phyloP scores from a whole-genome alignment of 2,113 vertebrate genomes.

The Trogon surrucura region DNA sequence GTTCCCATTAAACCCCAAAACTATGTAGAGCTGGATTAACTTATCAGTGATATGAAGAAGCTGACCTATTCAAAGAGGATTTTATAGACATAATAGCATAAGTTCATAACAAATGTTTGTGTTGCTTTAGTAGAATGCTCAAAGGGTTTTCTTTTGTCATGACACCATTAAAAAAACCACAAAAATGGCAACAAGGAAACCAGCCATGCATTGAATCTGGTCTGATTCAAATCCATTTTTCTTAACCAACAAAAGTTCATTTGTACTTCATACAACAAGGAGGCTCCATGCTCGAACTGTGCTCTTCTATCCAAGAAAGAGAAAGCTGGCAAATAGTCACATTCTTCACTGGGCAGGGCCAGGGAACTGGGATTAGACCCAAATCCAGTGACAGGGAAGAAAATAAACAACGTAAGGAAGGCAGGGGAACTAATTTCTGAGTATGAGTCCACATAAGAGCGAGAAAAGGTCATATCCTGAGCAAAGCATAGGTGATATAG shows the following conservation, averaged over 20 bases:
- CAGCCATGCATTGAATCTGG: not conserved
- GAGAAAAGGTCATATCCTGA: not conserved
- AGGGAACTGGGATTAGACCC: not conserved
- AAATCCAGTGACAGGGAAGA: not conserved
- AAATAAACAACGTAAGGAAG: not conserved
- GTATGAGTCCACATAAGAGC: not conserved
- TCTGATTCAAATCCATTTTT: not conserved
- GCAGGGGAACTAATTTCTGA: not conserved
- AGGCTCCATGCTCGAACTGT: not conserved
- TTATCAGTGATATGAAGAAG: not conserved
- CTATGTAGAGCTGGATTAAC: not conserved
- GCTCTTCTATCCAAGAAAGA: not conserved
- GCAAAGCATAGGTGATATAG: not conserved
- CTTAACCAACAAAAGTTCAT: not conserved
- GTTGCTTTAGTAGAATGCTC: not conserved
- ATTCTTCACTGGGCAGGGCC: not conserved
- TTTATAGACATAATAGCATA: not conserved
- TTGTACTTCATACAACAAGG: not conserved
- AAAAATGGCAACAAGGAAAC: not conserved
- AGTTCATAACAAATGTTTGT: not conserved
- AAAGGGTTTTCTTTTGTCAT: not conserved
- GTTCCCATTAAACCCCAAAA: not conserved
- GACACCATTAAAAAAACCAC: not conserved
- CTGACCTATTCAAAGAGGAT: not conserved
- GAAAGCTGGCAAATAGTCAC: not conserved